Conservation (phyloP, 2,888 invertebrate species). For the Dicyrtomina minuta region DNA sequence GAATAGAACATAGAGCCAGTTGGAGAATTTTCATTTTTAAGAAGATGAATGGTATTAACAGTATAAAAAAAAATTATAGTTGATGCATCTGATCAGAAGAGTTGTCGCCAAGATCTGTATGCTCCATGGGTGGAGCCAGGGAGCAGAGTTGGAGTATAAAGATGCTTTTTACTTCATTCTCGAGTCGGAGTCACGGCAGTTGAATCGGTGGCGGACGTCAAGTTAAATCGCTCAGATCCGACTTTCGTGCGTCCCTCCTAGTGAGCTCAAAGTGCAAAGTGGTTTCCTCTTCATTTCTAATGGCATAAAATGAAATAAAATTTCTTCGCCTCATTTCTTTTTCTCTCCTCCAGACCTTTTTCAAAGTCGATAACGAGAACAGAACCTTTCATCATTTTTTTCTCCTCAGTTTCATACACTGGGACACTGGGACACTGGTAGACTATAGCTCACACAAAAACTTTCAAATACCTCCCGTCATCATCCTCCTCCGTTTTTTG, state of each 20-base stretch:
- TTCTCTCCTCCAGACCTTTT: slow-evolving; percentile 22
- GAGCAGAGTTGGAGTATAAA: background rate
- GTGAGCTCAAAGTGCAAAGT: slow-evolving; percentile 20
- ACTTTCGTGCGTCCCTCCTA: slow-evolving; percentile 22
- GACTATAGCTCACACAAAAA: too few species aligned
- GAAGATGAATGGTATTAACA: too few species aligned
- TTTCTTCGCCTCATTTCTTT: slow-evolving; percentile 30
- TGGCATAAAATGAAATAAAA: slow-evolving; percentile 32
- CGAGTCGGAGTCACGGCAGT: slow-evolving; percentile 31
- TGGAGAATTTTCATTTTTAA: too few species aligned
- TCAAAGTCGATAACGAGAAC: too few species aligned
- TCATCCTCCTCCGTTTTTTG: too few species aligned
- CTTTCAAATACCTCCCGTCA: too few species aligned
- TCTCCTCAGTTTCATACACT: background rate
- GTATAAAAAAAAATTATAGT: too few species aligned
- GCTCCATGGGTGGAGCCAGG: too few species aligned
- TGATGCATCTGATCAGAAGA: too few species aligned
- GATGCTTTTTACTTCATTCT: slow-evolving; percentile 37
- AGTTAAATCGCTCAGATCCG: slow-evolving; percentile 29
- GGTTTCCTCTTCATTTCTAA: slow-evolving; percentile 28
- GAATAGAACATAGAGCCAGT: too few species aligned
- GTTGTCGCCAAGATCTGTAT: too few species aligned
- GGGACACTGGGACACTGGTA: too few species aligned
- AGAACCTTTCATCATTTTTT: background rate
- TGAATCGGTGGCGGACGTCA: slow-evolving; percentile 25